phyloP scores from a whole-genome alignment of 2,797 vertebrate genomes.

The Xerus rutilus region DNA sequence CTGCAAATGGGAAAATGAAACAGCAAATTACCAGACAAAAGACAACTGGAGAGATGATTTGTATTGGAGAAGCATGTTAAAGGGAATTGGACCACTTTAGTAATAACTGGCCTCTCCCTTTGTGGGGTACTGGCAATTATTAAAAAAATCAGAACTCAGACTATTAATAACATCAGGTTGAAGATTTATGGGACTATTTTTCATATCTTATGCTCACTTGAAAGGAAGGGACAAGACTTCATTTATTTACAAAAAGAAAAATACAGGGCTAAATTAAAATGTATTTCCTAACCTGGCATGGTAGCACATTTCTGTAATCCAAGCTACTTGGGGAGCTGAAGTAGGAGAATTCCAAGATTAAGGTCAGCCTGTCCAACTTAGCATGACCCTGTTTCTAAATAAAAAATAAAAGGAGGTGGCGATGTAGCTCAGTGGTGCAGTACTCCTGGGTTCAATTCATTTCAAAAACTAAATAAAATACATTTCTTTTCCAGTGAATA shows the following conservation, averaged over 20 bases:
- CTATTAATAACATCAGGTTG: neutral
- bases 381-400: too few relatives aligned
- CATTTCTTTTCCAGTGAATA: neutral
- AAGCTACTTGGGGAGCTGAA: too few relatives aligned
- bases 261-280: neutral
- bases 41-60: neutral
- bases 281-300: neutral
- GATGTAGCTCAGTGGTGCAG: too few relatives aligned
- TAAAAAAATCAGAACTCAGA: neutral
- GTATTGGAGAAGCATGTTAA: neutral
- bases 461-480: neutral
- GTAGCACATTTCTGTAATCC: too few relatives aligned
- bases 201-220: neutral
- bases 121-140: neutral
- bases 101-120: neutral
- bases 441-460: too few relatives aligned
- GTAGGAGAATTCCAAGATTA: too few relatives aligned
- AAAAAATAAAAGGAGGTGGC: too few relatives aligned
- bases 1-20: neutral
- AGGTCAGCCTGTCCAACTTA: too few relatives aligned
- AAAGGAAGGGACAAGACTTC: neutral
- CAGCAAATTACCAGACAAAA: neutral
- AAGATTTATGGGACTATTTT: conserved; percentile 1
- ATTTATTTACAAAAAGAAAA: neutral
- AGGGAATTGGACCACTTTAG: neutral